Percentiles rank a stretch among this genome's conserved stretches.
phyloP scores from a whole-genome alignment of 1,140 invertebrate genomes.

The Orchestia grillus region DNA sequence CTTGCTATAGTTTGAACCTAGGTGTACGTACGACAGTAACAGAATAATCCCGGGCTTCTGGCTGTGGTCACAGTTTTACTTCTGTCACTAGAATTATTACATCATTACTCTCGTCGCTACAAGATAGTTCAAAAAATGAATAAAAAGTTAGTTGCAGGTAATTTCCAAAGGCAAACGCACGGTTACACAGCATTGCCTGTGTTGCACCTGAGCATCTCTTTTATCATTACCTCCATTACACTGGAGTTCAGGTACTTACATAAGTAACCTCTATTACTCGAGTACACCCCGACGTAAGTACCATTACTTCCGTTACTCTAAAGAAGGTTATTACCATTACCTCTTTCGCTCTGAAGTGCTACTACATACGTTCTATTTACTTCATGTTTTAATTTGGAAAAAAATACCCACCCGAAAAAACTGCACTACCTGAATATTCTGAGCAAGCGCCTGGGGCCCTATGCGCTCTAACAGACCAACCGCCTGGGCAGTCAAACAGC shows the following conservation, averaged over 20 bases:
- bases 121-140: too few species aligned
- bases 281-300: background rate
- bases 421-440: background rate
- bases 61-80: too few species aligned
- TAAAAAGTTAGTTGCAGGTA: too few species aligned
- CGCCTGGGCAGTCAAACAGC: background rate
- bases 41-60: too few species aligned
- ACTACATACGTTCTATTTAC: background rate
- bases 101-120: too few species aligned
- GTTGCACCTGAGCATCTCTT: too few species aligned
- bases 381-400: background rate
- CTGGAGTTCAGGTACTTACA: background rate
- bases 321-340: background rate
- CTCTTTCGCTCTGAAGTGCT: too few species aligned
- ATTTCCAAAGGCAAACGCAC: too few species aligned
- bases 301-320: background rate
- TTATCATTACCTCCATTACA: background rate
- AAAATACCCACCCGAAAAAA: background rate
- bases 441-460: background rate
- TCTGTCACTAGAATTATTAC: too few species aligned
- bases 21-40: too few species aligned
- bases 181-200: too few species aligned
- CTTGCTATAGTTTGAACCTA: too few species aligned
- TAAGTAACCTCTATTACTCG: background rate
- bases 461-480: background rate